phyloP scores from a whole-genome alignment of 2,888 invertebrate species.

The Marasmarcha lunaedactyla region DNA sequence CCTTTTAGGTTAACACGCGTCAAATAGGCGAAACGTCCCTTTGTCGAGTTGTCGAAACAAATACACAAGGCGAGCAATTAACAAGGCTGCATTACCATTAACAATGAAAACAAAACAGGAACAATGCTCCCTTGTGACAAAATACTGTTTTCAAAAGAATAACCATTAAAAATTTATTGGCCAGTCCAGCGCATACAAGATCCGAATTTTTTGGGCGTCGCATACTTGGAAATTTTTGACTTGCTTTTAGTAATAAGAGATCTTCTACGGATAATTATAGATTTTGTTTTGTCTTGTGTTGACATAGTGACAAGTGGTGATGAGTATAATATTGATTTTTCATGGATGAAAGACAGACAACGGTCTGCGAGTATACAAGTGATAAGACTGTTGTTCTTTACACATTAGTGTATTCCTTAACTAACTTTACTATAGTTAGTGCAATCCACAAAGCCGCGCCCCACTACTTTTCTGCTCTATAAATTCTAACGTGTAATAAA shows the following conservation, averaged over 20 bases:
- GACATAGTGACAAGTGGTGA: neutral
- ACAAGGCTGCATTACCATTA: conserved; percentile 40
- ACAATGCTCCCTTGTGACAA: conserved; percentile 30
- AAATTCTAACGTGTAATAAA: no score
- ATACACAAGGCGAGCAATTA: conserved; percentile 42
- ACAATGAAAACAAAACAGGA: conserved; percentile 37
- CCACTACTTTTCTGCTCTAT: no score
- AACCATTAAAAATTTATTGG: conserved; percentile 47
- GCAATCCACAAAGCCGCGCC: no score
- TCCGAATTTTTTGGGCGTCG: conserved; percentile 10
- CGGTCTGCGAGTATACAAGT: no score
- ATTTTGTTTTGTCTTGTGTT: neutral
- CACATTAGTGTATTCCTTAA: no score
- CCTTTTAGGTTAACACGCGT: conserved; percentile 30
- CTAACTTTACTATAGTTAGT: no score
- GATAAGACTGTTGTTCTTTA: no score
- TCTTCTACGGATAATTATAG: neutral
- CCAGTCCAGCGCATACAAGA: conserved; percentile 33
- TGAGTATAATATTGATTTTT: no score
- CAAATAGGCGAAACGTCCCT: conserved; percentile 45
- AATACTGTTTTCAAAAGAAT: conserved; percentile 45
- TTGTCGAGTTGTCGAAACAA: conserved; percentile 27
- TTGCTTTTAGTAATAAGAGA: neutral
- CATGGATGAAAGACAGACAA: no score
- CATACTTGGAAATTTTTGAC: neutral